Conservation (phyloP, 2,888 invertebrate species). For the Catotricha subobsoleta region DNA sequence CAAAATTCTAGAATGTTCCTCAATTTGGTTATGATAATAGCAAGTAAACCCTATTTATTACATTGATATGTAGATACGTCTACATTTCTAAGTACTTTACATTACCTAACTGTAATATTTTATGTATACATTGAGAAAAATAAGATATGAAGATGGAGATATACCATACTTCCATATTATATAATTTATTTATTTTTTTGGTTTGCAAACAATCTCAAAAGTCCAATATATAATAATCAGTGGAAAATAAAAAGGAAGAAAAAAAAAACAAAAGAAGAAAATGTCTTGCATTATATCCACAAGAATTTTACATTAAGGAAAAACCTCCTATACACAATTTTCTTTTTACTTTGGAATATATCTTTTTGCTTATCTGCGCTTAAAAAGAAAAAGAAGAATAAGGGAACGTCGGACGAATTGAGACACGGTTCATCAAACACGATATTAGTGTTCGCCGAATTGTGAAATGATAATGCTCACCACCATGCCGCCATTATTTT, state of each 20-base stretch:
- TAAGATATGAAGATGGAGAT: too few species aligned
- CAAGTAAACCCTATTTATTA: too few species aligned
- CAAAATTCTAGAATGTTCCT: too few species aligned
- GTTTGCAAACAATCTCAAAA: slow-evolving; percentile 6
- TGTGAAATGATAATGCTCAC: slow-evolving; percentile 13
- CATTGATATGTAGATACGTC: too few species aligned
- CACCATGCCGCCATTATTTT: slow-evolving; percentile 9
- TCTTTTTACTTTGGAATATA: neutral
- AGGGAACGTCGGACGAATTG: slow-evolving; percentile 14
- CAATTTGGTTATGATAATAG: too few species aligned
- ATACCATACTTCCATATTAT: too few species aligned
- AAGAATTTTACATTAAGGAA: slow-evolving; percentile 6
- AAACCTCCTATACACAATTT: neutral
- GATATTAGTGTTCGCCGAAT: slow-evolving; percentile 12
- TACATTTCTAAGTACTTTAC: too few species aligned
- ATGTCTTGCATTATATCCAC: slow-evolving; percentile 6
- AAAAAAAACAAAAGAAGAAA: neutral
- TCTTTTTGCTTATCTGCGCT: neutral
- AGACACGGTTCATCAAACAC: slow-evolving; percentile 15
- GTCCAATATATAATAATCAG: slow-evolving; percentile 7
- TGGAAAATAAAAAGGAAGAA: neutral
- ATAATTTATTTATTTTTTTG: neutral
- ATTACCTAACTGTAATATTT: too few species aligned
- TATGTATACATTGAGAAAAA: too few species aligned
- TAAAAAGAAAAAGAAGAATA: slow-evolving; percentile 3